These are phyloP conservation scores for Drosophila neonasuta DNA, from an alignment of 2,888 invertebrate genomes.

Conservation along the genomic window DNA sequence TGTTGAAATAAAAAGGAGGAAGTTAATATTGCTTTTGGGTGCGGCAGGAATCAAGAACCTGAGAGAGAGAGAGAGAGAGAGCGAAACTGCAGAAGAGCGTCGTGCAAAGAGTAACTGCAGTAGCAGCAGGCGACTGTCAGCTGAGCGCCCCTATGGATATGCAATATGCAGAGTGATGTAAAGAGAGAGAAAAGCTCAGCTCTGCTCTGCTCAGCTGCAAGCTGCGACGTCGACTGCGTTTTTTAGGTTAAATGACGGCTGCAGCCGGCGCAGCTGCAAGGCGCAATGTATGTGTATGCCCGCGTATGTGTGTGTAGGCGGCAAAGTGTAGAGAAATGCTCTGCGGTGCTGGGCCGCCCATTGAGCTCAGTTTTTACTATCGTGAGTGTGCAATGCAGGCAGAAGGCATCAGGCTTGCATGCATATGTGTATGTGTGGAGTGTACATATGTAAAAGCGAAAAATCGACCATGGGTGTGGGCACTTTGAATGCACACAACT, in stretches of 20 bases:
- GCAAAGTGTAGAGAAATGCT: conserved; percentile 73
- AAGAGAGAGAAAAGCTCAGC: conserved; percentile 34
- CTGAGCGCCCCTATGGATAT: conserved; percentile 68
- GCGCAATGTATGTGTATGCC: conserved; percentile 3
- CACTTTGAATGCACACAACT: conserved; percentile 38
- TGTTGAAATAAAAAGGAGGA: conserved; percentile 14
- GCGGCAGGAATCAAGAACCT: conserved; percentile 60
- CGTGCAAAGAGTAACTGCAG: conserved; percentile 38
- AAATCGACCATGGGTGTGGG: conserved; percentile 77
- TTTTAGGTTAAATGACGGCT: conserved; percentile 74
- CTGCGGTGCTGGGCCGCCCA: conserved; percentile 42
- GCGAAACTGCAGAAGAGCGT: neutral
- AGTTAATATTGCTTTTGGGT: conserved; percentile 62
- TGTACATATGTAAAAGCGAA: conserved; percentile 47
- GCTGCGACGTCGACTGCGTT: conserved; percentile 50
- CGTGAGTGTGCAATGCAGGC: conserved; percentile 31
- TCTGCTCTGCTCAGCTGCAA: conserved; percentile 45
- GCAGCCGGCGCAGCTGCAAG: conserved; percentile 63
- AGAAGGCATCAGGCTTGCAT: conserved; percentile 1
- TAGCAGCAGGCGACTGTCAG: conserved; percentile 44
- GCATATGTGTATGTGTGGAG: conserved; percentile 13
- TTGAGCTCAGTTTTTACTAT: conserved; percentile 72
- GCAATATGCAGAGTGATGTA: conserved; percentile 49
- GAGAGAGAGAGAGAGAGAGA: conserved; percentile 21
- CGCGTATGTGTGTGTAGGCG: conserved; percentile 60